These are phyloP conservation scores for Drosophila parthenogenetica DNA, from an alignment of 2,888 invertebrate genomes.

Conservation along the genomic window DNA sequence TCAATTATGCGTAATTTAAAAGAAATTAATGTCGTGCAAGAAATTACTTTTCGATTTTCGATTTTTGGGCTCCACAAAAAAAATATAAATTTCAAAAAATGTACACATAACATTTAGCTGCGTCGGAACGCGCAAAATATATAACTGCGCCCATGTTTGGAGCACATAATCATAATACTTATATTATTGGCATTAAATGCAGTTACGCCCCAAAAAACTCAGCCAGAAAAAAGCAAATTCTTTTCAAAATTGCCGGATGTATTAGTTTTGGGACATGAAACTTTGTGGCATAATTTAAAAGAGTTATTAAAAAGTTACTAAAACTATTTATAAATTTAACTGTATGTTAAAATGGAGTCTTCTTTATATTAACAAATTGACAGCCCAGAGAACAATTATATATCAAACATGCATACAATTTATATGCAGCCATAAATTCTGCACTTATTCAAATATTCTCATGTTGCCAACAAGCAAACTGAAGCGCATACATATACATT, in stretches of 20 bases:
- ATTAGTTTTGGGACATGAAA: too few species aligned
- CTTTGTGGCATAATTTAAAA: too few species aligned
- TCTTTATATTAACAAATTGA: background rate
- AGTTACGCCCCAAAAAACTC: slow-evolving; percentile 51
- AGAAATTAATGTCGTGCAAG: slow-evolving; percentile 82
- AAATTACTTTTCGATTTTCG: slow-evolving; percentile 73
- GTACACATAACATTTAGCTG: slow-evolving; percentile 49
- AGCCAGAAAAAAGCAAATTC: slow-evolving; percentile 16
- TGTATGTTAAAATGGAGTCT: too few species aligned
- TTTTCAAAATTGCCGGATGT: slow-evolving; percentile 14
- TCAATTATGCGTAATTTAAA: slow-evolving; percentile 81
- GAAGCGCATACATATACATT: slow-evolving; percentile 14
- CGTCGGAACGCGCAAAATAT: slow-evolving; percentile 54
- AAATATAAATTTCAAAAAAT: slow-evolving; percentile 17
- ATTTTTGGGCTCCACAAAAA: slow-evolving; percentile 39
- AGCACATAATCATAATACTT: slow-evolving; percentile 72
- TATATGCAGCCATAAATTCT: slow-evolving; percentile 5
- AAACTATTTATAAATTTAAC: too few species aligned
- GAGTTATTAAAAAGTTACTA: too few species aligned
- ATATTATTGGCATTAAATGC: slow-evolving; percentile 74
- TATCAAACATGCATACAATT: slow-evolving; percentile 2
- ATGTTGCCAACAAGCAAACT: slow-evolving; percentile 16
- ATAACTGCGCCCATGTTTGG: slow-evolving; percentile 55
- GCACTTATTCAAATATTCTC: slow-evolving; percentile 9
- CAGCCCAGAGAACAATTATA: background rate